Evolutionary conservation across 2,888 invertebrate species (phyloP).

Genomic region (Drosophila incognita): DNA sequence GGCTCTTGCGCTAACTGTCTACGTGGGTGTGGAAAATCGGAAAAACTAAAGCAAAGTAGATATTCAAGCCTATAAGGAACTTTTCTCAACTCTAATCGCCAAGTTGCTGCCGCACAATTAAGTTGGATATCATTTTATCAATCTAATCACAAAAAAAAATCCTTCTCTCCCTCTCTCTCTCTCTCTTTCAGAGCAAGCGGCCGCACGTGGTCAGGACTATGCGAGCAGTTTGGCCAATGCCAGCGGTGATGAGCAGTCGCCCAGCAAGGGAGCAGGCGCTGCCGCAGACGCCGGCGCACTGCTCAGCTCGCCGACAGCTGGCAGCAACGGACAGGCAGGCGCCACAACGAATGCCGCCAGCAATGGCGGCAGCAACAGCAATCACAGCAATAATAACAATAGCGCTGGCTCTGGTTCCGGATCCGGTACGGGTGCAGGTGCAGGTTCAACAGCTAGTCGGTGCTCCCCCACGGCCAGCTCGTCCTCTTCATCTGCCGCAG

Average conservation of each 20-base stretch:
- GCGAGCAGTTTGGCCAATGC: constrained; percentile 71
- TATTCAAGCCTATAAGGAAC: neutral
- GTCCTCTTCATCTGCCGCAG: constrained; percentile 62
- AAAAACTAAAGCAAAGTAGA: neutral
- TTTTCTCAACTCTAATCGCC: neutral
- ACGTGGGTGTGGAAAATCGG: neutral
- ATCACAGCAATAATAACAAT: constrained; percentile 11
- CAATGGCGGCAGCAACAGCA: constrained; percentile 11
- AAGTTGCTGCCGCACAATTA: neutral
- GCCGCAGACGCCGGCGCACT: constrained; percentile 50
- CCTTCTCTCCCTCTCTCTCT: neutral
- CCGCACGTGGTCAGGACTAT: constrained; percentile 79
- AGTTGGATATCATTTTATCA: neutral
- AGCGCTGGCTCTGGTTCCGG: constrained; percentile 19
- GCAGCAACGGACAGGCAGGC: constrained; percentile 52
- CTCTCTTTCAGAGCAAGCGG: constrained; percentile 73
- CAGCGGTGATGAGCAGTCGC: constrained; percentile 81
- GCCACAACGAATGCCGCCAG: constrained; percentile 28
- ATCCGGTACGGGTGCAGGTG: neutral
- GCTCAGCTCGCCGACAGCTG: constrained; percentile 53
- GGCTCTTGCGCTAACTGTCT: neutral
- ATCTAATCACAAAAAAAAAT: neutral
- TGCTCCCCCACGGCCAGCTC: constrained; percentile 62
- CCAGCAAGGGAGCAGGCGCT: constrained; percentile 60
- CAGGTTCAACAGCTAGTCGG: constrained; percentile 34